A percentile compares a stretch with the other conserved stretches of the same genome.
phyloP scores from a whole-genome alignment of 53 echinoderm and acorn worm species.

The Holothuria leucospilota region DNA sequence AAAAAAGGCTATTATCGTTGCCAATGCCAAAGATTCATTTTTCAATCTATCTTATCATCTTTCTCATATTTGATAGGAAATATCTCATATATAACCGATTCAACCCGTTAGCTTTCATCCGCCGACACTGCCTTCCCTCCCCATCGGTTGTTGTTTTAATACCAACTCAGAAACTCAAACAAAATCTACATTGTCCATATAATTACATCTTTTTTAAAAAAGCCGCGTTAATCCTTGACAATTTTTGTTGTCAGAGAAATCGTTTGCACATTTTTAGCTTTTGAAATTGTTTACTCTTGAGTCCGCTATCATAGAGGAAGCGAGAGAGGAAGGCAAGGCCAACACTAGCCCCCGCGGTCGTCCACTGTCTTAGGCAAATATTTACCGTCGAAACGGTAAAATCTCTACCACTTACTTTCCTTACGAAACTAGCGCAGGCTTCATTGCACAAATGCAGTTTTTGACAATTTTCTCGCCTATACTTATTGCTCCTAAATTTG shows the following conservation, averaged over 20 bases:
- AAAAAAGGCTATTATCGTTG: too few species aligned
- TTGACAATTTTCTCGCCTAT: conserved; percentile 40
- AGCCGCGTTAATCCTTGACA: conserved; percentile 8
- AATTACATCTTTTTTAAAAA: not conserved
- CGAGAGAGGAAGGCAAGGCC: not conserved
- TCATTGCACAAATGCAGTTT: conserved; percentile 32
- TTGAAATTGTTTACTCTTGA: conserved; percentile 29
- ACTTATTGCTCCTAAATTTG: conserved; percentile 1
- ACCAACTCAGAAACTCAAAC: conserved; percentile 31
- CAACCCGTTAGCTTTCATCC: too few species aligned
- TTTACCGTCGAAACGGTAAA: conserved; percentile 18
- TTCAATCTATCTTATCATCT: too few species aligned
- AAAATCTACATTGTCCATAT: not conserved
- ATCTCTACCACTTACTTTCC: not conserved
- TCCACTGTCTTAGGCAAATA: conserved; percentile 32
- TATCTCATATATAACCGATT: too few species aligned
- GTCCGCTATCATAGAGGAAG: not conserved
- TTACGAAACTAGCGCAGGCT: conserved; percentile 2
- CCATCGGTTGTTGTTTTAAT: conserved; percentile 29
- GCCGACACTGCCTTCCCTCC: too few species aligned
- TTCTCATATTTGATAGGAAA: too few species aligned
- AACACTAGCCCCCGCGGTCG: not conserved
- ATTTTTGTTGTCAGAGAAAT: conserved; percentile 20
- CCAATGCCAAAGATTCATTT: too few species aligned
- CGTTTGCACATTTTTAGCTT: conserved; percentile 1